These are phyloP conservation scores for Bombus turneri DNA, from an alignment of 1,140 invertebrate species.

Conservation along the genomic window DNA sequence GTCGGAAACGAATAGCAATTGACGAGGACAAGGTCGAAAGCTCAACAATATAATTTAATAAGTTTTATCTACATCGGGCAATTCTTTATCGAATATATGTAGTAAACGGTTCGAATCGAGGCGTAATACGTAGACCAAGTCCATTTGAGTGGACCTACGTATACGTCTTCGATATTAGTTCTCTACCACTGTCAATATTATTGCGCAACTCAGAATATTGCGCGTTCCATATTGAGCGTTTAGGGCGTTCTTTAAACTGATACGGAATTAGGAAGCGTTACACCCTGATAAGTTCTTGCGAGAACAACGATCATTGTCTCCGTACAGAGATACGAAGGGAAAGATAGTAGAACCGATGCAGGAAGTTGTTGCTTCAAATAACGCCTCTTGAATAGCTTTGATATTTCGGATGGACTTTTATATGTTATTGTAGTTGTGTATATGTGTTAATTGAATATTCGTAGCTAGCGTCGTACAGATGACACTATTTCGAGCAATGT, in stretches of 20 bases:
- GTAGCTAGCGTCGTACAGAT: not conserved
- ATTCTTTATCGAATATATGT: slow-evolving; percentile 9
- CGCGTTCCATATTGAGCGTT: slow-evolving; percentile 49
- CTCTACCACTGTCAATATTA: slow-evolving; percentile 45
- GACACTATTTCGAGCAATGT: slow-evolving; percentile 5
- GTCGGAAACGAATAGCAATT: not conserved
- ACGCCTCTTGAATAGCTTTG: not conserved
- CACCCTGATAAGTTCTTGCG: not conserved
- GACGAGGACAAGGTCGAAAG: not conserved
- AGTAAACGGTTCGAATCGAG: slow-evolving; percentile 5
- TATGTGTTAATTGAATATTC: slow-evolving; percentile 31
- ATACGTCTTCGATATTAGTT: slow-evolving; percentile 40
- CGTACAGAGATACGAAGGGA: not conserved
- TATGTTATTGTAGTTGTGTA: not conserved
- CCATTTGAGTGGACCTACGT: not conserved
- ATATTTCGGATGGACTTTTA: slow-evolving; percentile 5
- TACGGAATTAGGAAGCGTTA: slow-evolving; percentile 7
- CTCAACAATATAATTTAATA: not conserved
- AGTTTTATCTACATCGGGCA: slow-evolving; percentile 2
- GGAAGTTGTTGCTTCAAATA: not conserved
- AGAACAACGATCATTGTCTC: not conserved
- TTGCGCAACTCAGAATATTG: slow-evolving; percentile 57
- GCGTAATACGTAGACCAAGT: slow-evolving; percentile 19
- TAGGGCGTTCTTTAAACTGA: slow-evolving; percentile 37
- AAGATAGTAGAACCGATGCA: not conserved